Evolutionary conservation across 2,113 vertebrate species (phyloP).

Genomic region (Monarcha castaneiventris): DNA sequence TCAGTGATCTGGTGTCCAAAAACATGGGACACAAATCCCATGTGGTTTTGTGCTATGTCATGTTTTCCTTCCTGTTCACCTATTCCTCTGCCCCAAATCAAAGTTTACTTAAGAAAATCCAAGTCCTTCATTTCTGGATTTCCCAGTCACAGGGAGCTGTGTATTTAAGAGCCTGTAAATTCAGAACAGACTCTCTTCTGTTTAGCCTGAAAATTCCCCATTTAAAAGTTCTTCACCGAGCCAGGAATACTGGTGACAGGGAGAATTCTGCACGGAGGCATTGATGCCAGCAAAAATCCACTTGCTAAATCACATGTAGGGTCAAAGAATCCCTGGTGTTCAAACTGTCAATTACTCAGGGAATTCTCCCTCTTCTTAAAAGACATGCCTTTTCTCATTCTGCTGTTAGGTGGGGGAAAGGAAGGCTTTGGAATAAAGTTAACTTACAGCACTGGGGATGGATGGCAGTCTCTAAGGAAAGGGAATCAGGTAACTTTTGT

Average conservation of each 20-base stretch:
- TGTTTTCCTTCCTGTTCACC: not conserved
- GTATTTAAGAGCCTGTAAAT: not conserved
- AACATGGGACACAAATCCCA: not conserved
- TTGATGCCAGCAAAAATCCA: not conserved
- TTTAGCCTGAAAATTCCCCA: constrained; percentile 29
- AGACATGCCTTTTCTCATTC: not conserved
- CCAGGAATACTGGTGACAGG: constrained; percentile 9
- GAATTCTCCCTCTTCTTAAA: not conserved
- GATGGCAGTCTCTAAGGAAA: not conserved
- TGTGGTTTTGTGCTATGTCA: not conserved
- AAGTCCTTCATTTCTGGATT: not conserved
- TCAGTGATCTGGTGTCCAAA: not conserved
- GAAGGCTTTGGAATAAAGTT: not conserved
- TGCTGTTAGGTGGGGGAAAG: not conserved
- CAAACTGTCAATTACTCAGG: not conserved
- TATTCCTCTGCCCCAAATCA: not conserved
- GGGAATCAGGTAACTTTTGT: not conserved
- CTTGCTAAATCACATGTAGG: not conserved
- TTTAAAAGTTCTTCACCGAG: constrained; percentile 26
- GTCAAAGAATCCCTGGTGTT: not conserved
- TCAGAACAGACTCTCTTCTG: constrained; percentile 52
- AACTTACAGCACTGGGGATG: not conserved
- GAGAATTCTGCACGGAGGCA: not conserved
- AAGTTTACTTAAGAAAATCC: not conserved
- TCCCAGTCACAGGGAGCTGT: not conserved